These are phyloP conservation scores for Chelonoidis abingdonii DNA, from an alignment of 2,113 vertebrate genomes.

Conservation along the genomic window DNA sequence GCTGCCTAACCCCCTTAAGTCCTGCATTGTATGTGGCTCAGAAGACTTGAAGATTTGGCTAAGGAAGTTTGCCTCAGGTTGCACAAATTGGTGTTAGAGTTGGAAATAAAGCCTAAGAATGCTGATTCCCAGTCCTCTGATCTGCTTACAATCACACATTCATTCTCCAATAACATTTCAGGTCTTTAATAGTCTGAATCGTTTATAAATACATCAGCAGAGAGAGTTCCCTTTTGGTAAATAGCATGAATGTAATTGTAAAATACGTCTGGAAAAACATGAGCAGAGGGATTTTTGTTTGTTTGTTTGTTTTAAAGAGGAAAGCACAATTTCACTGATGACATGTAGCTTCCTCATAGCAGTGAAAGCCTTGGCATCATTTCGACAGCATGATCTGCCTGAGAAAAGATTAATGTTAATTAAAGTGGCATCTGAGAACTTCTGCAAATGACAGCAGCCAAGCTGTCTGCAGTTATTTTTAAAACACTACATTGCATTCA, in stretches of 20 bases:
- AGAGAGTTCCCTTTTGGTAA: not conserved
- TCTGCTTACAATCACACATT: not conserved
- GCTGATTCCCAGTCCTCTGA: not conserved
- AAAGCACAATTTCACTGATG: conserved; percentile 29
- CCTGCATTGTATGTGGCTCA: not conserved
- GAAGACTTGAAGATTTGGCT: not conserved
- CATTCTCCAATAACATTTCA: not conserved
- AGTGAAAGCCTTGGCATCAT: conserved; percentile 21
- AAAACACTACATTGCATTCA: conserved; percentile 39
- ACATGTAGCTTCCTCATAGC: not conserved
- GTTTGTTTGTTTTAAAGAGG: conserved; percentile 20
- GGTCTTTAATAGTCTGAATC: not conserved
- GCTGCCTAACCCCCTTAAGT: not conserved
- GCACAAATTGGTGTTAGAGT: fast-evolving
- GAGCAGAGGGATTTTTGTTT: not conserved
- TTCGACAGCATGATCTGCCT: conserved; percentile 52
- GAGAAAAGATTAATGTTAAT: conserved; percentile 67
- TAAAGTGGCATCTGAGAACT: conserved; percentile 62
- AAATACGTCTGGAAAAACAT: not conserved
- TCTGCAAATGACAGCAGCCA: conserved; percentile 66
- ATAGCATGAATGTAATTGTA: not conserved
- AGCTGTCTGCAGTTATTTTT: conserved; percentile 69
- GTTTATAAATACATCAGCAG: not conserved
- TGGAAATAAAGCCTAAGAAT: not conserved
- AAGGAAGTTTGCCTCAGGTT: not conserved